A percentile compares a stretch with the other conserved stretches of the same genome.
phyloP scores from a whole-genome alignment of 2,113 vertebrate species.

The Nyctibius bracteatus region DNA sequence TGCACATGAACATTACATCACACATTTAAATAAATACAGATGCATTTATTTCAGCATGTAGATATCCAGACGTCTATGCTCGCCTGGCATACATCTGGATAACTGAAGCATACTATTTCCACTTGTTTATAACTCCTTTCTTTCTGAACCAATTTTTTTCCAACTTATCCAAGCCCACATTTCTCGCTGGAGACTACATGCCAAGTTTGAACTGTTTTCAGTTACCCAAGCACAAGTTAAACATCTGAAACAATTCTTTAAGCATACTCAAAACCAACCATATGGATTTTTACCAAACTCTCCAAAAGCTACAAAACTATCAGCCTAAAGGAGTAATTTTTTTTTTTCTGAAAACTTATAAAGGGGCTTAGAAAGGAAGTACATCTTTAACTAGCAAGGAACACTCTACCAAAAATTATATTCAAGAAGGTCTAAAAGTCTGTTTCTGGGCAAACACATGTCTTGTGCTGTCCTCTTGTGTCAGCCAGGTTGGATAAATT shows the following conservation, averaged over 20 bases:
- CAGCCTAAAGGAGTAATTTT: slow-evolving; percentile 14
- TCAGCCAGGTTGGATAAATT: background rate
- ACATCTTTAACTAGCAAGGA: background rate
- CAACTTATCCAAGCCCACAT: slow-evolving; percentile 59
- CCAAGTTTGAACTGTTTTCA: slow-evolving; percentile 60
- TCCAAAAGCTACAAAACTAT: slow-evolving; percentile 47
- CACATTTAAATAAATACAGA: slow-evolving; percentile 66
- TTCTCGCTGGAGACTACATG: slow-evolving; percentile 56
- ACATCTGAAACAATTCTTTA: slow-evolving; percentile 63
- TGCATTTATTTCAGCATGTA: slow-evolving; percentile 60
- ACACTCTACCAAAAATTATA: background rate
- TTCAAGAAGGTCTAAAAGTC: background rate
- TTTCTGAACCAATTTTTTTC: slow-evolving; percentile 63
- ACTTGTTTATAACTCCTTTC: slow-evolving; percentile 68
- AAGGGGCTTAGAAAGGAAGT: slow-evolving; percentile 46
- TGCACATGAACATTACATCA: slow-evolving; percentile 67
- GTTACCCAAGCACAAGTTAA: slow-evolving; percentile 55
- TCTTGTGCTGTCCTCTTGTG: background rate
- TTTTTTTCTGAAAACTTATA: slow-evolving; percentile 35
- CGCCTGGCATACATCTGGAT: slow-evolving; percentile 65
- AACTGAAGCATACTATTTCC: slow-evolving; percentile 57
- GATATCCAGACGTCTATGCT: slow-evolving; percentile 41
- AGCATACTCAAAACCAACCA: slow-evolving; percentile 49
- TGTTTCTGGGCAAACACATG: background rate
- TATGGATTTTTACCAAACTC: slow-evolving; percentile 55